Conservation (phyloP, 2,797 vertebrate species). For the Chaenodraco wilsoni region DNA sequence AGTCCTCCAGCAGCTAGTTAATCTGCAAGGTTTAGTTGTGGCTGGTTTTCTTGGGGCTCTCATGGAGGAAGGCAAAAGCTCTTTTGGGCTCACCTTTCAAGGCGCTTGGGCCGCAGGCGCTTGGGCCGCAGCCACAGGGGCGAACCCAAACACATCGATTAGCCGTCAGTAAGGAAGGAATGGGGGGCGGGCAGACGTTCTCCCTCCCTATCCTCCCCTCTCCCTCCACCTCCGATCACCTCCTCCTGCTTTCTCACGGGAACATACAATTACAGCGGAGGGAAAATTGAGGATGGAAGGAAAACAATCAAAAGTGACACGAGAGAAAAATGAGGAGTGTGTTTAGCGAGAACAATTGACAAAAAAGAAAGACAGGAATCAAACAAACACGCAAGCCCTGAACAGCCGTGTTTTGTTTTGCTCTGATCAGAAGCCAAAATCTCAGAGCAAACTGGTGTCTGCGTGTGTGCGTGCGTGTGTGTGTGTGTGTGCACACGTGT, state of each 20-base stretch:
- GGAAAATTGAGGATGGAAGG: conserved; percentile 23
- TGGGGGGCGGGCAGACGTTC: background rate
- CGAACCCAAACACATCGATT: conserved; percentile 74
- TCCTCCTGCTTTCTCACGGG: conserved; percentile 55
- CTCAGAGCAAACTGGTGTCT: conserved; percentile 27
- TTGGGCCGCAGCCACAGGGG: too few relatives aligned
- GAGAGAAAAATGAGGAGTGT: conserved; percentile 36
- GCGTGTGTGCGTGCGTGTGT: background rate
- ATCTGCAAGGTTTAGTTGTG: conserved; percentile 68
- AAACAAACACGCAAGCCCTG: conserved; percentile 53
- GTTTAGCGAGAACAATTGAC: conserved; percentile 54
- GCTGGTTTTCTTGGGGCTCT: conserved; percentile 47
- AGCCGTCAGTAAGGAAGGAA: conserved; percentile 30
- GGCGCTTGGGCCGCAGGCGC: conserved; percentile 42
- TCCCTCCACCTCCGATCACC: conserved; percentile 28
- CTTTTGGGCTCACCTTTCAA: conserved; percentile 51
- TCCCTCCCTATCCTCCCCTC: conserved; percentile 7
- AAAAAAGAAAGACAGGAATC: conserved; percentile 54
- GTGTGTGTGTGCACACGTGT: conserved; percentile 11
- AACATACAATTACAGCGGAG: conserved; percentile 6
- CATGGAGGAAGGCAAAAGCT: conserved; percentile 40
- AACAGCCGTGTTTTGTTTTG: conserved; percentile 64
- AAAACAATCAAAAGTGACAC: conserved; percentile 29
- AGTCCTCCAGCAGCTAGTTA: conserved; percentile 65
- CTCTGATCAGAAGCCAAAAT: conserved; percentile 74